These are phyloP conservation scores for Machaerirhynchus nigripectus DNA, from an alignment of 2,113 vertebrate genomes.

Conservation along the genomic window DNA sequence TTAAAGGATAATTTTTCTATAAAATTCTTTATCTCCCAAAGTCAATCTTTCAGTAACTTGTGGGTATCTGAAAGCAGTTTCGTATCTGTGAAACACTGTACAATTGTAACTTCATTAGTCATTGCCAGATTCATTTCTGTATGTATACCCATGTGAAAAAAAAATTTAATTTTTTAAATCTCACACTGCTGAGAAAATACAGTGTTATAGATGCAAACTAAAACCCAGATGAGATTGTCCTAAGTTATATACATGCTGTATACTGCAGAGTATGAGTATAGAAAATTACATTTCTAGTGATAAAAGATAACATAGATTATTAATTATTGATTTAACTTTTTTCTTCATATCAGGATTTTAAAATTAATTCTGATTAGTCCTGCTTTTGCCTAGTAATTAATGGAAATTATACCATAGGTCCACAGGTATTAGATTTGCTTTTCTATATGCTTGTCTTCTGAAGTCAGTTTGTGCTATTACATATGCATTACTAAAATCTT, in stretches of 20 bases:
- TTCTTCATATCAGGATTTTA: not conserved
- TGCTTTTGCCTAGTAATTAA: not conserved
- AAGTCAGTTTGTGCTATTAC: not conserved
- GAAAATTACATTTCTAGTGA: not conserved
- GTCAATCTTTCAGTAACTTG: not conserved
- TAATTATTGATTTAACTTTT: not conserved
- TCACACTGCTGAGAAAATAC: not conserved
- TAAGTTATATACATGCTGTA: not conserved
- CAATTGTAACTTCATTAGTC: not conserved
- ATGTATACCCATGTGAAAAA: not conserved
- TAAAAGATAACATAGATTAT: not conserved
- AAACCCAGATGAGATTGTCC: not conserved
- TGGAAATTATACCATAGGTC: not conserved
- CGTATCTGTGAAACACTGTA: fast-evolving
- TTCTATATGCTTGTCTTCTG: not conserved
- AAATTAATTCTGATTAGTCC: not conserved
- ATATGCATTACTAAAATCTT: not conserved
- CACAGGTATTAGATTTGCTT: not conserved
- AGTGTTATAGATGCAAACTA: not conserved
- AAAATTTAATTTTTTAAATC: not conserved
- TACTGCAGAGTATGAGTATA: not conserved
- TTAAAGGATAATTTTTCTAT: not conserved
- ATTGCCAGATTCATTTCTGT: not conserved
- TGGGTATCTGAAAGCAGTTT: not conserved
- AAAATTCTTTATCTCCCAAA: not conserved